Conservation (phyloP, 2,113 vertebrate genomes). For the Rhinoderma darwinii region DNA sequence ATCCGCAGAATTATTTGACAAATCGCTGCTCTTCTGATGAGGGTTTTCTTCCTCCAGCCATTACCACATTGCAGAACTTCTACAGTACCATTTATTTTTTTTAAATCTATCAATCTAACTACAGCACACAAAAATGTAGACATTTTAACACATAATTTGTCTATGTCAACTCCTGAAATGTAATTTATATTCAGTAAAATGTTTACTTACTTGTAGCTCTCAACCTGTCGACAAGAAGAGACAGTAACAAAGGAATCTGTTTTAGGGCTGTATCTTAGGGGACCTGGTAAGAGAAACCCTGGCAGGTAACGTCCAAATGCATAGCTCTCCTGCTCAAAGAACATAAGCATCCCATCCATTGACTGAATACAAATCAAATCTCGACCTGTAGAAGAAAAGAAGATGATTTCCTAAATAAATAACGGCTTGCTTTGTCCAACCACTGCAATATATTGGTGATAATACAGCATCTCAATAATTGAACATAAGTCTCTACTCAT, state of each 20-base stretch:
- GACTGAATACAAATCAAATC: conserved; percentile 97
- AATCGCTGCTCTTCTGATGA: too few relatives aligned
- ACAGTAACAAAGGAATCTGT: conserved; percentile 95
- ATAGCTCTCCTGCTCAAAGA: conserved; percentile 97
- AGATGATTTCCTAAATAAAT: not conserved
- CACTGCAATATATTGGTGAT: not conserved
- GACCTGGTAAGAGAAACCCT: conserved; percentile 91
- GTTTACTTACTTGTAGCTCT: conserved; percentile 90
- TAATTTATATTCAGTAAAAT: conserved; percentile 25
- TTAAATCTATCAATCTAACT: too few relatives aligned
- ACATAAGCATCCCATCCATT: conserved; percentile 96
- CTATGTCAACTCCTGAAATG: not conserved
- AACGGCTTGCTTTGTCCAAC: not conserved
- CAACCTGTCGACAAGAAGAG: conserved; percentile 88
- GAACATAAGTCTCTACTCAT: too few relatives aligned
- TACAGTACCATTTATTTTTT: too few relatives aligned
- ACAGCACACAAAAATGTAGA: too few relatives aligned
- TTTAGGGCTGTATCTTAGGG: conserved; percentile 85
- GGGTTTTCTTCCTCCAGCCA: too few relatives aligned
- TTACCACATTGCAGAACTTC: too few relatives aligned
- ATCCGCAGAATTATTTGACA: too few relatives aligned
- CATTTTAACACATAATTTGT: not conserved
- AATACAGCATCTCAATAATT: too few relatives aligned
- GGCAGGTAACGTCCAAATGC: conserved; percentile 93
- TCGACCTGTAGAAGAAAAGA: conserved; percentile 76